Percentiles rank a stretch among this genome's conserved stretches.
Evolutionary conservation across 2,113 vertebrate genomes (phyloP).

Genomic region (Myiozetetes cayanensis): DNA sequence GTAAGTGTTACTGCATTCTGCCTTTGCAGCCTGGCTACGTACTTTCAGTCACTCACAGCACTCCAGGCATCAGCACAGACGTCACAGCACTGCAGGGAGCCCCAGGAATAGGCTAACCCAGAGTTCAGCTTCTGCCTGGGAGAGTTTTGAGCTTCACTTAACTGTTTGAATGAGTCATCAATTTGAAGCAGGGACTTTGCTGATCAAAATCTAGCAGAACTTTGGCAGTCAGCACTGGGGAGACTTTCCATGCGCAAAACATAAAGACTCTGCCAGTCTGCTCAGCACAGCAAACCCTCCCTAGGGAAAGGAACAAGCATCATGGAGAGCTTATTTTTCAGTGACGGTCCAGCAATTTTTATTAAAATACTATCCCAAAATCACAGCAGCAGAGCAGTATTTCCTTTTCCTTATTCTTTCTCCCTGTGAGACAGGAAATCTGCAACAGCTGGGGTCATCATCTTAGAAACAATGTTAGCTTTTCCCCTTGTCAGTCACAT

Average conservation of each 20-base stretch:
- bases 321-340: not conserved
- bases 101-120: fast-evolving
- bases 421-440: not conserved
- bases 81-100: fast-evolving
- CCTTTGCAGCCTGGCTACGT: not conserved
- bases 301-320: not conserved
- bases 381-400: not conserved
- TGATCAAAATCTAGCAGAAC: not conserved
- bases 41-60: not conserved
- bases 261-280: not conserved
- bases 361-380: not conserved
- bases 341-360: not conserved
- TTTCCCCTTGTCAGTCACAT: not conserved
- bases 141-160: not conserved
- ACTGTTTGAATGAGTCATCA: not conserved
- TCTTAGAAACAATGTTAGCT: not conserved
- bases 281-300: not conserved
- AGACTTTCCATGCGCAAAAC: not conserved
- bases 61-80: not conserved
- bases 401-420: not conserved
- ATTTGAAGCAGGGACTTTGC: not conserved
- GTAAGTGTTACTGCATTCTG: not conserved
- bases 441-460: not conserved
- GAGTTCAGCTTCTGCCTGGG: not conserved
- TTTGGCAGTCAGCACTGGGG: not conserved